Percentiles rank a stretch among this genome's conserved stretches.
phyloP scores from a whole-genome alignment of 2,113 vertebrate genomes.

The Sphyrna mokarran region DNA sequence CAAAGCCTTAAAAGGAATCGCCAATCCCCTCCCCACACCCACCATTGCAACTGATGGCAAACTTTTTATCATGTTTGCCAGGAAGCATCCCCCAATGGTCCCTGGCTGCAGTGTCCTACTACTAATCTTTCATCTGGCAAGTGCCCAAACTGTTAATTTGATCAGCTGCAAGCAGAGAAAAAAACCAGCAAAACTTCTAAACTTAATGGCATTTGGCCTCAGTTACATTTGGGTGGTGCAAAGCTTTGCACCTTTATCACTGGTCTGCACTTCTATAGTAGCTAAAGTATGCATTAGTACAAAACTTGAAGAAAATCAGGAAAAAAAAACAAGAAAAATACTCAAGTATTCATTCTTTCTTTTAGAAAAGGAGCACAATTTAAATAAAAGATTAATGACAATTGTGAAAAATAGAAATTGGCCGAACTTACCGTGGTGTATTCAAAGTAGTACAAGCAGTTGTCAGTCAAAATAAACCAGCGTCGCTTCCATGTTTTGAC shows the following conservation, averaged over 20 bases:
- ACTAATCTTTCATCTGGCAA: neutral
- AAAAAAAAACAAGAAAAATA: neutral
- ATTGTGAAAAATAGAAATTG: neutral
- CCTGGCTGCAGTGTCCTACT: neutral
- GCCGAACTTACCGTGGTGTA: slow-evolving; percentile 84
- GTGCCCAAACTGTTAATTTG: neutral
- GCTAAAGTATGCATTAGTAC: neutral
- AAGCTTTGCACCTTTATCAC: neutral
- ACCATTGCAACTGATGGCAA: neutral
- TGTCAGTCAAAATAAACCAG: slow-evolving; percentile 97
- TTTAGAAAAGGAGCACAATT: neutral
- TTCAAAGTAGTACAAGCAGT: slow-evolving; percentile 98
- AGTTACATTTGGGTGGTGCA: neutral
- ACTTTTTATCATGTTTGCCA: neutral
- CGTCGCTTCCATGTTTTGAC: slow-evolving; percentile 97
- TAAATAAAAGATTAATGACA: neutral
- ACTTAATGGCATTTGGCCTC: neutral
- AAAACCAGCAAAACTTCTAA: neutral
- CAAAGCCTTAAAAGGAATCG: too few species aligned
- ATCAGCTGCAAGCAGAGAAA: neutral
- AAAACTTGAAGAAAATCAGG: neutral
- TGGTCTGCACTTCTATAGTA: neutral
- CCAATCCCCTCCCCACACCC: neutral
- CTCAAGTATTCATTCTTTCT: neutral
- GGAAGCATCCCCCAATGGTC: too few species aligned